Evolutionary conservation across 1,140 invertebrate species (phyloP).

Genomic region (Ganaspis sp.): DNA sequence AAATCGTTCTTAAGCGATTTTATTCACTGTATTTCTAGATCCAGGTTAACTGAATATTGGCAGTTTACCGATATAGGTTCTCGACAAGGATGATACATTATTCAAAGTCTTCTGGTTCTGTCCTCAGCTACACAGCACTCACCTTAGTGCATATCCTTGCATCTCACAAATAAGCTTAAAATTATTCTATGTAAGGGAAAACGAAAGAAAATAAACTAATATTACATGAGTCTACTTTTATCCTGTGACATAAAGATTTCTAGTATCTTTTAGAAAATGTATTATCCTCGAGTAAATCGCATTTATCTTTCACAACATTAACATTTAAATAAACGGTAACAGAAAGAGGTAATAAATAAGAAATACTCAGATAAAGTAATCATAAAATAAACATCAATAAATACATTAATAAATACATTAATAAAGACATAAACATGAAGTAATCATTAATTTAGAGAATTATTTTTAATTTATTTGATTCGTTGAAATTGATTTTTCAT

Average conservation of each 20-base stretch:
- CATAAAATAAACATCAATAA: too few relatives aligned
- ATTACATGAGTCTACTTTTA: background rate
- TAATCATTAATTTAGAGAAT: too few relatives aligned
- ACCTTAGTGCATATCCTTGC: background rate
- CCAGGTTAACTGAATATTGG: background rate
- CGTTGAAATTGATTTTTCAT: too few relatives aligned
- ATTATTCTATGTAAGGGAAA: background rate
- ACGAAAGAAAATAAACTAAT: background rate
- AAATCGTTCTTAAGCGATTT: background rate
- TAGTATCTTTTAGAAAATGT: too few relatives aligned
- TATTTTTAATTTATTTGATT: too few relatives aligned
- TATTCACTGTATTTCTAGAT: background rate
- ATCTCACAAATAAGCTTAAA: conserved; percentile 4
- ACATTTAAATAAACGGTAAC: too few relatives aligned
- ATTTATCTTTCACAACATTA: too few relatives aligned
- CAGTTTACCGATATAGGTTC: conserved; percentile 8
- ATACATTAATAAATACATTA: too few relatives aligned
- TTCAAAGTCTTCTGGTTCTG: background rate
- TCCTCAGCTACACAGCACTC: background rate
- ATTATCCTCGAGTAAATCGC: too few relatives aligned
- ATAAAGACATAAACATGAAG: too few relatives aligned
- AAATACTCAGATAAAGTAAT: too few relatives aligned
- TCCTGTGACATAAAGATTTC: background rate
- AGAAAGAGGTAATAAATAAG: too few relatives aligned
- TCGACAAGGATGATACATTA: background rate